Evolutionary conservation across 2,888 invertebrate genomes (phyloP).

Genomic region (Rhaphigaster nebulosa): DNA sequence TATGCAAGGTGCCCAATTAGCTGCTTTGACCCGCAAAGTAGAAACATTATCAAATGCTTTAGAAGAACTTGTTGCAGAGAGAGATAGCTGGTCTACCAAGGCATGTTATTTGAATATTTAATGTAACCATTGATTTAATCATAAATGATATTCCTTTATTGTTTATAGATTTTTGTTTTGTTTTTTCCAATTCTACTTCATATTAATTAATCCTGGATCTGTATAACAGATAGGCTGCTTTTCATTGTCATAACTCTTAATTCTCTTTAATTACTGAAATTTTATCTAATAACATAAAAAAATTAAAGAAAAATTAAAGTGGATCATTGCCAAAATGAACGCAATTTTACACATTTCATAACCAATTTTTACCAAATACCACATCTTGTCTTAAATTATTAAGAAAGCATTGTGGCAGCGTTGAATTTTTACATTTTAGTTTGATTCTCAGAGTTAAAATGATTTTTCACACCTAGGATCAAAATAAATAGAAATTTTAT

Average conservation of each 20-base stretch:
- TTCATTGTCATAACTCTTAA: not conserved
- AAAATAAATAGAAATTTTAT: no score
- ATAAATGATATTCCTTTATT: not conserved
- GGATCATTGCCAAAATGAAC: no score
- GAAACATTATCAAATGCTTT: slow-evolving; percentile 75
- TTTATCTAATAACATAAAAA: not conserved
- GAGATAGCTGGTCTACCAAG: slow-evolving; percentile 76
- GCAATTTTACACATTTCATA: no score
- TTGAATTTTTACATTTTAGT: no score
- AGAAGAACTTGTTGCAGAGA: slow-evolving; percentile 74
- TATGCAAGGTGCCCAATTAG: slow-evolving; percentile 83
- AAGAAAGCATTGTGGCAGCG: no score
- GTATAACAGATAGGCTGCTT: not conserved
- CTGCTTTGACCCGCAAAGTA: slow-evolving; percentile 77
- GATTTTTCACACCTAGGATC: no score
- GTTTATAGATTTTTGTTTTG: not conserved
- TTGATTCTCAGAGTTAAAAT: no score
- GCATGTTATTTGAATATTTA: slow-evolving; percentile 59
- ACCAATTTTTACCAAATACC: no score
- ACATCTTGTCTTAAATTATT: no score
- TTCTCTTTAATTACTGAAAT: no score
- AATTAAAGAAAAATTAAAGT: no score
- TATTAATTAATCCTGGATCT: not conserved
- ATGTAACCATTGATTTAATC: not conserved
- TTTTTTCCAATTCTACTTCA: no score